Conservation (phyloP, 1,140 invertebrate genomes). For the Drosophila ananassae region DNA sequence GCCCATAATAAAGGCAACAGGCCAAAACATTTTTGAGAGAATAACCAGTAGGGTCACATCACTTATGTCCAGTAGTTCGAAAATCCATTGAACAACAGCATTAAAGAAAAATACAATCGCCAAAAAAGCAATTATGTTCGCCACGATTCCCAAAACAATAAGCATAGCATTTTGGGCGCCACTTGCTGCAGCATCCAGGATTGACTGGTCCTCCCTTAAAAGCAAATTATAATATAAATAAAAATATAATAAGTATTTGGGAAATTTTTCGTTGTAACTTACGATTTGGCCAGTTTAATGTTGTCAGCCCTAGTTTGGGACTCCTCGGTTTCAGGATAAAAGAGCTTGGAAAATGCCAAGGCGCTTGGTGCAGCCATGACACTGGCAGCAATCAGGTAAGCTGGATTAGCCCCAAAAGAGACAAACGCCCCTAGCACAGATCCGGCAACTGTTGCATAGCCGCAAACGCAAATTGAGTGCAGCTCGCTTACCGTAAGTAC, state of each 20-base stretch:
- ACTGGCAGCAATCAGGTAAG: constrained; percentile 93
- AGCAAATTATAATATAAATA: background rate
- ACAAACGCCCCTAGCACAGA: constrained; percentile 96
- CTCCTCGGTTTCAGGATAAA: constrained; percentile 94
- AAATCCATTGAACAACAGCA: constrained; percentile 90
- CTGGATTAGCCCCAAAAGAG: constrained; percentile 92
- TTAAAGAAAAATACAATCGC: constrained; percentile 93
- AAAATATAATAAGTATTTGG: too few relatives aligned
- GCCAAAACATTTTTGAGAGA: constrained; percentile 92
- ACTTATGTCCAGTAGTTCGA: constrained; percentile 87
- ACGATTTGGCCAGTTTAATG: constrained; percentile 87
- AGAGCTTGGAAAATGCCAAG: constrained; percentile 93
- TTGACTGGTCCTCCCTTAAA: constrained; percentile 89
- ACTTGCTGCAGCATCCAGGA: constrained; percentile 93
- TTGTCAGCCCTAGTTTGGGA: constrained; percentile 88
- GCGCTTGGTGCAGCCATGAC: constrained; percentile 97
- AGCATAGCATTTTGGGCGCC: constrained; percentile 92
- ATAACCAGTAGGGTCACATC: constrained; percentile 87
- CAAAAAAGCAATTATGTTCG: constrained; percentile 95
- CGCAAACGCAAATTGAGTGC: constrained; percentile 95
- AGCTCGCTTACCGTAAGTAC: constrained; percentile 93
- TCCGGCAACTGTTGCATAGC: constrained; percentile 96
- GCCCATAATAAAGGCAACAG: constrained; percentile 89
- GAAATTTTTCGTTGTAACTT: constrained; percentile 45
- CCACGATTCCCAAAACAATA: constrained; percentile 93